Evolutionary conservation across 2,888 invertebrate genomes (phyloP).

Genomic region (Pachliopta kotzebuea): DNA sequence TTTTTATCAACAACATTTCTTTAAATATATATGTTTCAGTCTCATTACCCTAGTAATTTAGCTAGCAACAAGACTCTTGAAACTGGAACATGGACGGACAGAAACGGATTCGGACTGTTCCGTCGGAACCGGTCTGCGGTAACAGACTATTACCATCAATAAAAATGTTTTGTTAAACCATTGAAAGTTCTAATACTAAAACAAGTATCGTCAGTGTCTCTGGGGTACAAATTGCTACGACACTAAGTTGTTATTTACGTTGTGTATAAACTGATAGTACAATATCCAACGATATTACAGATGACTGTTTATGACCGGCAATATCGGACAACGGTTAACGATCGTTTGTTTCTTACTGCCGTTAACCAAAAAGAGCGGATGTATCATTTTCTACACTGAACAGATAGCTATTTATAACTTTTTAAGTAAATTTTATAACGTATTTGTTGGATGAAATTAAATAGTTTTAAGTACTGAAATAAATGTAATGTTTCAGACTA

Average conservation of each 20-base stretch:
- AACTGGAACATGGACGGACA: too few relatives aligned
- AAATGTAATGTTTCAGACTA: background rate
- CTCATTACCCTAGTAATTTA: too few relatives aligned
- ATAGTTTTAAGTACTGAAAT: background rate
- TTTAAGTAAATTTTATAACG: background rate
- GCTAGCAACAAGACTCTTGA: too few relatives aligned
- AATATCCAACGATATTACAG: slow-evolving; percentile 25
- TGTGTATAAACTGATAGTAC: slow-evolving; percentile 16
- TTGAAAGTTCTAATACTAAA: background rate
- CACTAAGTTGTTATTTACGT: background rate
- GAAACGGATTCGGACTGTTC: too few relatives aligned
- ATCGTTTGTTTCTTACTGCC: slow-evolving; percentile 14
- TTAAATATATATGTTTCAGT: too few relatives aligned
- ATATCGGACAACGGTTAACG: slow-evolving; percentile 18
- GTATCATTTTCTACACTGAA: slow-evolving; percentile 17
- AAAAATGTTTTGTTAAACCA: too few relatives aligned
- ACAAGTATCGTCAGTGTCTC: background rate
- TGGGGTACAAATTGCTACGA: background rate
- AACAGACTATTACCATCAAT: too few relatives aligned
- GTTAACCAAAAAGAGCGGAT: slow-evolving; percentile 7
- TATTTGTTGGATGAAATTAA: too few relatives aligned
- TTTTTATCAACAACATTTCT: too few relatives aligned
- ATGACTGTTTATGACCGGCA: slow-evolving; percentile 23
- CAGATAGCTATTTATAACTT: slow-evolving; percentile 37
- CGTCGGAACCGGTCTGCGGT: too few relatives aligned